Evolutionary conservation across 2,888 invertebrate species (phyloP), one percentile per base, ranked within the genome.

Genomic region (Nudaria mundana): DNA sequence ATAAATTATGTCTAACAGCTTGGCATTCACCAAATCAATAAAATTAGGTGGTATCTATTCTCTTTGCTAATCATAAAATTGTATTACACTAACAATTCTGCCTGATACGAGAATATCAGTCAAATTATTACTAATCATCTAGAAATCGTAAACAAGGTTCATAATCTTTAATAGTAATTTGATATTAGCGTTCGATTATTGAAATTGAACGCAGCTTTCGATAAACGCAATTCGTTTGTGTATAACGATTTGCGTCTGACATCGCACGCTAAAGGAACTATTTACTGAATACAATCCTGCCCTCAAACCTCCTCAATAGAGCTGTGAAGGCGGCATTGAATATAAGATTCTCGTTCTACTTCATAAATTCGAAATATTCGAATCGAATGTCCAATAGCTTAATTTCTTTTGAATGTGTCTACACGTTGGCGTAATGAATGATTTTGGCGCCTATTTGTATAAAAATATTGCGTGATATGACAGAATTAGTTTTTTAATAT

Each of bases 271-370:
- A 44, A 62, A 60, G 49, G 55, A 11, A 70, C 63, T 63, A 71
- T 71, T 67, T 67, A 69, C 56, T 56, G 65, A 69, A 63, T 55
- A 59, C 58, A 50, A 51, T 53, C 48, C 54, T 52, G 48, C 47
- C 39, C 49, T 24, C 33, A 15, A 48, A 31, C 41, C 41, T 44
- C 52, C 45, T 59, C 59, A 62, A 59, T 61, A n/a, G n/a, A n/a
- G n/a, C n/a, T n/a, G n/a, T n/a, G n/a, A n/a, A n/a, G n/a, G 35
- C 44, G 41, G 52, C 36, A 46, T 40, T 33, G 46, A n/a, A n/a
- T n/a, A n/a, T 43, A 31, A 49, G 57, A 57, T 57, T 46, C 46
- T 33, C 44, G 37, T 54, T 60, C 52, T 54, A 54, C 54, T 60
- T 48, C 41, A 57, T 57, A 60, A 56, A 58, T 47, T 53, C 53